Conservation (phyloP, 2,888 invertebrate species). For the Pollenia griseotomentosa region DNA sequence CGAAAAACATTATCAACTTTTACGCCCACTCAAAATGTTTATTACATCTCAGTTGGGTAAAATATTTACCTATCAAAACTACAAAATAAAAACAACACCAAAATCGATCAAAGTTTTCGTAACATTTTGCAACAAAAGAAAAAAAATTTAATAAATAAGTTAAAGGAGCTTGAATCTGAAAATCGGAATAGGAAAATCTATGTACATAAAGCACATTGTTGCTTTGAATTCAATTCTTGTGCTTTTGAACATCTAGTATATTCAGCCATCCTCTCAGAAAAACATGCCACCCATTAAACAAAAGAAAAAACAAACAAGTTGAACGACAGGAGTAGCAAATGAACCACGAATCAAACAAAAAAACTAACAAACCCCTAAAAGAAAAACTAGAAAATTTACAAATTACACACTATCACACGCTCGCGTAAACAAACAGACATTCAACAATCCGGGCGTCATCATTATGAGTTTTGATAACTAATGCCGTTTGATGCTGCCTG, state of each 20-base stretch:
- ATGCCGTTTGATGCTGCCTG: constrained; percentile 21
- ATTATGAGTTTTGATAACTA: constrained; percentile 64
- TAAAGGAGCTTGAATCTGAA: constrained; percentile 32
- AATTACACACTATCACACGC: constrained; percentile 5
- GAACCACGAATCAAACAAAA: constrained; percentile 59
- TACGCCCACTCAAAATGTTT: constrained; percentile 36
- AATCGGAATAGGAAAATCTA: constrained; percentile 36
- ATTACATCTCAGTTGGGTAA: constrained; percentile 58
- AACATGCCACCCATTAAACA: constrained; percentile 38
- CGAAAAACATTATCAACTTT: neutral
- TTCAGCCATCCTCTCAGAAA: neutral
- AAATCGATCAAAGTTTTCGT: constrained; percentile 50
- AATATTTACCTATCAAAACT: constrained; percentile 55
- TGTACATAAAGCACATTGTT: constrained; percentile 46
- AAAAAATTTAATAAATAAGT: constrained; percentile 45
- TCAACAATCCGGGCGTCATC: constrained; percentile 61
- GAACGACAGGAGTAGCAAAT: constrained; percentile 49
- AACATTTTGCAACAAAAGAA: constrained; percentile 38
- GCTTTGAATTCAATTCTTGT: constrained; percentile 23
- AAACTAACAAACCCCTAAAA: constrained; percentile 38
- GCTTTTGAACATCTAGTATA: neutral
- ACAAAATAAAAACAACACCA: constrained; percentile 31
- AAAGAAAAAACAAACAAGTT: constrained; percentile 41
- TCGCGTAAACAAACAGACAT: constrained; percentile 29
- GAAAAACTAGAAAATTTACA: constrained; percentile 50